These are phyloP conservation scores for Stegostoma tigrinum DNA, from an alignment of 2,113 vertebrate species.

Conservation along the genomic window DNA sequence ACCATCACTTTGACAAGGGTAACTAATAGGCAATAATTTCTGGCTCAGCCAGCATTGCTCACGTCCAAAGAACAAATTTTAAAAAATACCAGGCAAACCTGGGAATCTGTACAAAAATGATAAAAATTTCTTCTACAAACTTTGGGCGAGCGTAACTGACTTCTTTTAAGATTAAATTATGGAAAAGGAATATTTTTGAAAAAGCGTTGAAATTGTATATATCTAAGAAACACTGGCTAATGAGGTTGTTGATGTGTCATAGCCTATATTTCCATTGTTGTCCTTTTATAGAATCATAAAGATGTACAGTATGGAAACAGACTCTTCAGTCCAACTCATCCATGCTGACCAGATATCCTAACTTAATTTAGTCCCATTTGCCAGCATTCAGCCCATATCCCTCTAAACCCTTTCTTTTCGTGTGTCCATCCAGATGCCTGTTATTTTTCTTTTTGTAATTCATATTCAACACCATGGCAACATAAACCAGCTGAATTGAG, in stretches of 20 bases:
- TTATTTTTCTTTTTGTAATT: neutral
- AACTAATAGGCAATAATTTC: no score
- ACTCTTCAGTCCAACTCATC: no score
- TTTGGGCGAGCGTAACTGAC: neutral
- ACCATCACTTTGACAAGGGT: no score
- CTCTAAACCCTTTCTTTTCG: no score
- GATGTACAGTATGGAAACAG: no score
- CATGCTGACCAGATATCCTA: no score
- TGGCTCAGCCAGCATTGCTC: no score
- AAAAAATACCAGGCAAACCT: neutral
- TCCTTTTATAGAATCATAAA: neutral
- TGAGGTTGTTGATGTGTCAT: neutral
- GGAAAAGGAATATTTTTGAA: neutral
- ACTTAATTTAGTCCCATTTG: no score
- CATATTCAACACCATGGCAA: neutral
- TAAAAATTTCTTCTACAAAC: neutral
- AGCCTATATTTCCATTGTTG: neutral
- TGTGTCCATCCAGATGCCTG: no score
- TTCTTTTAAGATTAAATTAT: neutral
- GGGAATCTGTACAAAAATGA: neutral
- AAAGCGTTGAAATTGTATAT: neutral
- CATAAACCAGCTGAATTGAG: neutral
- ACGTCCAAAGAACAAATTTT: no score
- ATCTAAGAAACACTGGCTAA: neutral
- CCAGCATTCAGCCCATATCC: no score